Conservation (phyloP, 2,797 vertebrate species). For the Myripristis murdjan region DNA sequence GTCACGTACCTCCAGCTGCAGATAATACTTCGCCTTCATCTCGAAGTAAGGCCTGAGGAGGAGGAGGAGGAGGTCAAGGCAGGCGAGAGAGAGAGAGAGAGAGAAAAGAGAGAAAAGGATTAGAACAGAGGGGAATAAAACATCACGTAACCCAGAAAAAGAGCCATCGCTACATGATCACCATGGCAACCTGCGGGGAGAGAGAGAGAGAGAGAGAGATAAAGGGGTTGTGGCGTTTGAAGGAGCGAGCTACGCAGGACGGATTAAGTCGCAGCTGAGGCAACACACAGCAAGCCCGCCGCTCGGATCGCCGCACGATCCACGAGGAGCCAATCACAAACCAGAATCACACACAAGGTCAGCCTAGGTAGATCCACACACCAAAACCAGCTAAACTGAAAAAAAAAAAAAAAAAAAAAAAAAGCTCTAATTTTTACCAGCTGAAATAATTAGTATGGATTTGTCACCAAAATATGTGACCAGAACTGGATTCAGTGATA, state of each 20-base stretch:
- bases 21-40: slow-evolving; percentile 96
- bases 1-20: slow-evolving; percentile 94
- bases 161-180: slow-evolving; percentile 53
- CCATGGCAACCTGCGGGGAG: slow-evolving; percentile 71
- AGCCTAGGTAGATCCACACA: slow-evolving; percentile 4
- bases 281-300: slow-evolving; percentile 24
- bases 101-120: no score
- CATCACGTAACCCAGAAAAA: slow-evolving; percentile 63
- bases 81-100: slow-evolving; percentile 19
- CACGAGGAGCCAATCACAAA: neutral
- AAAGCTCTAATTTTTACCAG: no score
- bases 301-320: slow-evolving; percentile 2
- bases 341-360: slow-evolving; percentile 5
- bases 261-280: slow-evolving; percentile 56
- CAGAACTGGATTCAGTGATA: no score
- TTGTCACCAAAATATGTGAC: no score
- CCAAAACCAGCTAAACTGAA: neutral
- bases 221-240: slow-evolving; percentile 44
- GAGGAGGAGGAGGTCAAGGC: slow-evolving; percentile 58
- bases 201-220: slow-evolving; percentile 41
- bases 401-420: no score
- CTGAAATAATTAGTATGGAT: no score
- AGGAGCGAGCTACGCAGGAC: slow-evolving; percentile 45
- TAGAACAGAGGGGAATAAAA: slow-evolving; percentile 40
- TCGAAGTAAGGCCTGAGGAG: slow-evolving; percentile 95